Evolutionary conservation across 2,113 vertebrate genomes (phyloP).

Genomic region (Amazona vittata): DNA sequence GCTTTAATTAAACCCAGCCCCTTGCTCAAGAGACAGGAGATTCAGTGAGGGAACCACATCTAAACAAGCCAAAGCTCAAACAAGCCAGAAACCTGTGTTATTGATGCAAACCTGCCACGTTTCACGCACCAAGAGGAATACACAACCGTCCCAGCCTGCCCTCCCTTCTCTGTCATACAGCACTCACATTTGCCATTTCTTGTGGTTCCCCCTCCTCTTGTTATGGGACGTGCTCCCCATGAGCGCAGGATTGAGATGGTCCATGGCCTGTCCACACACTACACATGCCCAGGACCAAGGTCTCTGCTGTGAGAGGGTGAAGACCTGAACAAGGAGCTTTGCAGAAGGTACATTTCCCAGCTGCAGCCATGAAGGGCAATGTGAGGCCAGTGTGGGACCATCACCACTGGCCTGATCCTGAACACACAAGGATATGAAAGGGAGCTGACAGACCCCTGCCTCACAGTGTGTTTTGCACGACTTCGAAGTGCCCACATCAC

Average conservation of each 20-base stretch:
- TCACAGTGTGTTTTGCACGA: not conserved
- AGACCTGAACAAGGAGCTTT: not conserved
- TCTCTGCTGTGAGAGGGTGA: not conserved
- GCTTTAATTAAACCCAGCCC: not conserved
- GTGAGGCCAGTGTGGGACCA: not conserved
- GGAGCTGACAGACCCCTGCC: not conserved
- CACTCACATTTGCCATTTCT: not conserved
- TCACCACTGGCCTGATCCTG: fast-evolving
- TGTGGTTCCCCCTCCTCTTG: not conserved
- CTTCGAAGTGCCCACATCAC: not conserved
- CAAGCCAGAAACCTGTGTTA: not conserved
- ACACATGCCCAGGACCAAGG: not conserved
- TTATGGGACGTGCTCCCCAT: not conserved
- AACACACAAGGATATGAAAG: fast-evolving
- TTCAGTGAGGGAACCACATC: not conserved
- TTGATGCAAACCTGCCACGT: not conserved
- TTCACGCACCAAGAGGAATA: not conserved
- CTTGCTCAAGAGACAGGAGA: not conserved
- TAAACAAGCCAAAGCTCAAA: not conserved
- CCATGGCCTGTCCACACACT: not conserved
- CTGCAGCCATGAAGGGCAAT: not conserved
- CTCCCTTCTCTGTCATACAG: not conserved
- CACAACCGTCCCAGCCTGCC: fast-evolving
- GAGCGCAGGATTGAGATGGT: not conserved
- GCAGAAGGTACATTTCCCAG: not conserved